A percentile compares a stretch with the other conserved stretches of the same genome.
These are phyloP conservation scores for Bombyx mandarina DNA, from an alignment of 1,140 invertebrate genomes.

Conservation along the genomic window DNA sequence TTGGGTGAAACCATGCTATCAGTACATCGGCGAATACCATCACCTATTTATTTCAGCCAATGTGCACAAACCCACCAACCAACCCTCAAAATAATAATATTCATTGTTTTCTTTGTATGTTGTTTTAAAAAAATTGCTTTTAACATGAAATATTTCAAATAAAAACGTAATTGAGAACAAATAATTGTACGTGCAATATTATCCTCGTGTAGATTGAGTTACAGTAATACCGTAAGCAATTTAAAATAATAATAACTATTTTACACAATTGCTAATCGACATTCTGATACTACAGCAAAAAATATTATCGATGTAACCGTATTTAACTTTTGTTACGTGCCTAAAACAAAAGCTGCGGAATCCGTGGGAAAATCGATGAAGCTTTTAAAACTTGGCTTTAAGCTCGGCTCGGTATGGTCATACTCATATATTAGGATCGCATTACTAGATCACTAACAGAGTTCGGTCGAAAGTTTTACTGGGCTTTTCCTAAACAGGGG, in stretches of 20 bases:
- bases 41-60: not conserved
- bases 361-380: constrained; percentile 52
- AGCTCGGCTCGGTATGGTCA: constrained; percentile 20
- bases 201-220: not conserved
- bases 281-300: not conserved
- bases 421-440: constrained; percentile 33
- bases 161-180: too few species aligned
- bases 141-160: too few species aligned
- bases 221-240: not conserved
- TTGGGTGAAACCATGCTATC: too few species aligned
- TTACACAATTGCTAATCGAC: not conserved
- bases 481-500: not conserved
- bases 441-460: constrained; percentile 37
- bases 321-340: constrained; percentile 14
- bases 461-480: constrained; percentile 3
- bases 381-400: constrained; percentile 51
- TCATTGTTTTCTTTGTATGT: too few species aligned
- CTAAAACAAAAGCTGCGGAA: constrained; percentile 33
- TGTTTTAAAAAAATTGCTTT: too few species aligned
- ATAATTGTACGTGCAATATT: too few species aligned
- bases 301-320: constrained; percentile 35
- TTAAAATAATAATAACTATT: not conserved
- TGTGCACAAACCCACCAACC: not conserved
- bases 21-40: too few species aligned
- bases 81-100: too few species aligned